Base-by-base conservation (phyloP, 2,888 invertebrate species). In the Falcaria lacertinaria region DNA sequence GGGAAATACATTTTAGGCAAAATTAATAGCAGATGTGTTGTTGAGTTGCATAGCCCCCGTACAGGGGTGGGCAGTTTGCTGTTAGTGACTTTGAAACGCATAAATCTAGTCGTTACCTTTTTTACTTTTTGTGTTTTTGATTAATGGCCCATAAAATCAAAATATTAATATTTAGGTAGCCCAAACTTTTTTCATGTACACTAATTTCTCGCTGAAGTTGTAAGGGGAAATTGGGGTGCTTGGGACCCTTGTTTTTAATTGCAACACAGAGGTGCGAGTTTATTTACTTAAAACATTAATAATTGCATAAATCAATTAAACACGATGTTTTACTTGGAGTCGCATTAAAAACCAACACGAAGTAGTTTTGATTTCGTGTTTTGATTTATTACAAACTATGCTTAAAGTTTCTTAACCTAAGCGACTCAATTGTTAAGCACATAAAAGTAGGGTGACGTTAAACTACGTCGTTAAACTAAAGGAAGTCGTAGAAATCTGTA, bases 21-120 rank as follows among this genome's bases (percentile, higher is more conserved):
- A 81, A 83, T 86, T 86, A 86, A 86, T 86, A 79, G 83, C 86
- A 86, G 86, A 86, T 87, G 89, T 85, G 86, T 86, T 86, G 83
- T 80, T 77, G 82, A 81, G 71, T 74, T 72, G 79, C 73, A 66
- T 64, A 60, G 69, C 72, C 69, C 59, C 54, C 60, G 60, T 22
- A 37, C 37, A 48, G 63, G 78, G 74, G 77, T 57, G 74, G 74
- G 60, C 76, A 62, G 76, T 64, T 65, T 63, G 60, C 72, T 80
- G 77, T 60, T 57, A 69, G 69, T 79, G 79, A 80, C 79, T 81
- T 77, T 76, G 74, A 82, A 85, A 83, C 80, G 73, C 83, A 88
- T 87, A 88, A 88, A 88, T 88, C 78, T 77, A 74, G 71, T 78
- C 71, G 75, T 75, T 72, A 70, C 73, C 70, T 70, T 76, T 71